Evolutionary conservation across 1,140 invertebrate genomes (phyloP), one percentile per base, ranked within the genome.

Genomic region (Palaemon carinicauda): DNA sequence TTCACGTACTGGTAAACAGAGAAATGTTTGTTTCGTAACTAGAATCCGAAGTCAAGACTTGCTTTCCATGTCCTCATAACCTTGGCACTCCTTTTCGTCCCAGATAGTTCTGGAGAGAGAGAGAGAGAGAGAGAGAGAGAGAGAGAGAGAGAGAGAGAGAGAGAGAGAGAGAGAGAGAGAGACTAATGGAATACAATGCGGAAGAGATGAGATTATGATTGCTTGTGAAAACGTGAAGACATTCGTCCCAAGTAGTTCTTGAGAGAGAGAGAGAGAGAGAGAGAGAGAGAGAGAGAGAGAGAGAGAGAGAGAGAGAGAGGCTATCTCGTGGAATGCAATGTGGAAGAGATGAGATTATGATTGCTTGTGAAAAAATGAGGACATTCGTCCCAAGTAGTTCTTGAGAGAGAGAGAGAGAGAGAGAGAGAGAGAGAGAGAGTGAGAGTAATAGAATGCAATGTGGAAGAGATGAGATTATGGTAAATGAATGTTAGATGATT

Each of bases 241-340:
- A 1, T 41, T 9, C 12, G 41, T 1, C 41, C 41, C 7, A 41
- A 41, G n/a, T 60, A 24, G 14, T 4, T 4, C 15, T 1, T 0
- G 65, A 69, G 65, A 69, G 19, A n/a, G 65, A 69, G 65, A 24
- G 60, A 69, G 60, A 69, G 60, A 69, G 60, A 69, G 60, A 69
- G 60, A 69, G 60, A 24, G 60, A 69, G 60, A 69, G 60, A 60
- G 54, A 24, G 60, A 69, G 60, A 69, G 60, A 69, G 60, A 24
- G 60, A 27, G 19, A 27, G 65, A 69, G 24, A 69, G 65, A 27
- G 65, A 69, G 65, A 69, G 65, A 27, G 24, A 69, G 24, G 12
- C n/a, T n/a, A n/a, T n/a, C n/a, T n/a, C n/a, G 65, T 24, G 65
- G 27, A 21, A 69, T 2, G 12, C 7, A 12, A 69, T 27, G 4